phyloP scores from a whole-genome alignment of 2,888 invertebrate genomes.

The Apocheima hispidaria region DNA sequence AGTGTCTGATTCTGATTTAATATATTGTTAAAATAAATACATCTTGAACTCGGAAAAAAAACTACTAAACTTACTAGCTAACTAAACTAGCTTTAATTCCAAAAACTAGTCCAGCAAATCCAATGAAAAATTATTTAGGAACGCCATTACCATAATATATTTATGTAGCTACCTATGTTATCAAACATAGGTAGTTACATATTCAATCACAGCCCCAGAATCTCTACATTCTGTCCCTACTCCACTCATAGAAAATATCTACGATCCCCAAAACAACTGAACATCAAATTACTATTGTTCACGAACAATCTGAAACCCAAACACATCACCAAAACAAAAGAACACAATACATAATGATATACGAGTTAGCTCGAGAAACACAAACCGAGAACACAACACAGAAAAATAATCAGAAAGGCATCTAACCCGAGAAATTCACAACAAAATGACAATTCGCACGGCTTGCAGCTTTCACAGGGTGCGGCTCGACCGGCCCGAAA shows the following conservation, averaged over 20 bases:
- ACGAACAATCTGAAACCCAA: not conserved
- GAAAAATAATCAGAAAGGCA: constrained; percentile 39
- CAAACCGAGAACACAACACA: constrained; percentile 23
- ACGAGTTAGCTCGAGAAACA: constrained; percentile 20
- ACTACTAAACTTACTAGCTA: no score
- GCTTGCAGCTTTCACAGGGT: constrained; percentile 31
- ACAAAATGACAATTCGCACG: constrained; percentile 39
- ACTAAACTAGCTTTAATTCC: no score
- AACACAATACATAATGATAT: constrained; percentile 14
- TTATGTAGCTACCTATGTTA: not conserved
- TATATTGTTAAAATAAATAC: no score
- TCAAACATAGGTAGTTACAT: not conserved
- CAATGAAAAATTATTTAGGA: no score
- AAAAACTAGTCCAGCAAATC: no score
- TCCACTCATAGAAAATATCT: not conserved
- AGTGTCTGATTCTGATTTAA: no score
- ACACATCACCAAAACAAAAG: constrained; percentile 27
- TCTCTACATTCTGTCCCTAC: not conserved
- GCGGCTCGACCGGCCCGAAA: constrained; percentile 17
- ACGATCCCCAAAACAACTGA: constrained; percentile 9
- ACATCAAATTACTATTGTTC: constrained; percentile 16
- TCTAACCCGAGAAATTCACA: constrained; percentile 36
- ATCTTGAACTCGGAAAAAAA: no score
- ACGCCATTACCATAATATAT: not conserved
- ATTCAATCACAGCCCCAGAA: not conserved